Evolutionary conservation across 2,797 vertebrate genomes (phyloP), one percentile per base, ranked within the genome.

Genomic region (Mus spretus): DNA sequence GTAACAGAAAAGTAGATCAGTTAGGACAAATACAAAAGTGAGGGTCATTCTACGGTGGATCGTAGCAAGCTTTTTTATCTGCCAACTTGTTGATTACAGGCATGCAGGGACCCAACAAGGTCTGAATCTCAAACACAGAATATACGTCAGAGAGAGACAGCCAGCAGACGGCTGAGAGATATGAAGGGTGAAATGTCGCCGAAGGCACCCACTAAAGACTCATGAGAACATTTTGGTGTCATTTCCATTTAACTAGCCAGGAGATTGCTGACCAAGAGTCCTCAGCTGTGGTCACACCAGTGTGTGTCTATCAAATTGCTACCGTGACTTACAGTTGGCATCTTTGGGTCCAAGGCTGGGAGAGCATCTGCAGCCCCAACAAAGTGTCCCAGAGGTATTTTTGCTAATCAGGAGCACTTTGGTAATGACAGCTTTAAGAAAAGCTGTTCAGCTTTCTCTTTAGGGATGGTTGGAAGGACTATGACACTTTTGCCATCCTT

Each of bases 341-440:
- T 14, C 40, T 37, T 40, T 63, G 20, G 84, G 84, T 67, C 91
- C 92, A 70, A 12, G 13, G 26, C 79, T 67, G 19, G 63, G 79
- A 0, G 24, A 80, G 79, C 47, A 20, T 57, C 50, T 34, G 70
- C 61, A 53, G 50, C 75, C 44, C 37, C 44, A 47, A 12, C 81
- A 19, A 31, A 6, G 99, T 99, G 97, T 99, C 99, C 79, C 99
- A 99, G 97, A 99, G 98, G 98, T 99, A 99, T 63, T 99, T 99
- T 99, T 99, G 98, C 99, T 99, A 2, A 99, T 99, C 0, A 99
- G 99, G 85, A 99, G 93, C 37, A 99, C 99, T 98, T 99, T 99
- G 0, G 99, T 99, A 93, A 98, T 99, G 96, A 99, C 98, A 44
- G 99, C 99, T 55, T 98, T 99, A 53, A 99, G 99, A 97, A 99